These are phyloP conservation scores for Epinotia brunnichana DNA, from an alignment of 2,888 invertebrate species.

Conservation along the genomic window DNA sequence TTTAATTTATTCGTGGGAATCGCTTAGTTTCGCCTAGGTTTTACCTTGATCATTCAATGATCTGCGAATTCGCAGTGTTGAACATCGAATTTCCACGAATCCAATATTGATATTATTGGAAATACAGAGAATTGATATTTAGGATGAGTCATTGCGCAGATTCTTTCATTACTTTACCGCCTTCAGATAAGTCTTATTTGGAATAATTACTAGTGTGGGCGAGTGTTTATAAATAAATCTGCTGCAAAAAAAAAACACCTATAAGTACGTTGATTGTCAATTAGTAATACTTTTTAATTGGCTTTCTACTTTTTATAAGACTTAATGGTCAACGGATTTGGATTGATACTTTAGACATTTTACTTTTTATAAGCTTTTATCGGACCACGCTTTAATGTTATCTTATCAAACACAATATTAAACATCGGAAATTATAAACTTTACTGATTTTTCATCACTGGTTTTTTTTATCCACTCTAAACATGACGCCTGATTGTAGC, in stretches of 20 bases:
- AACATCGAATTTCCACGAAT: slow-evolving; percentile 18
- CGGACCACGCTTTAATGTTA: no score
- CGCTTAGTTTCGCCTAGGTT: background rate
- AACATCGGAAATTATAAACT: no score
- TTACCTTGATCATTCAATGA: background rate
- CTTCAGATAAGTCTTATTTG: background rate
- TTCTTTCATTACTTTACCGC: slow-evolving; percentile 6
- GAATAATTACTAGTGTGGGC: slow-evolving; percentile 4
- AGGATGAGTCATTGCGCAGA: slow-evolving; percentile 5
- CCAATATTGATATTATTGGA: slow-evolving; percentile 1
- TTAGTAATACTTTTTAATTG: background rate
- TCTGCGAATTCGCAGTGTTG: no score
- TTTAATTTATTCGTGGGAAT: background rate
- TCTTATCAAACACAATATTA: no score
- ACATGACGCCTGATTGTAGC: no score
- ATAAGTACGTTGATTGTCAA: background rate
- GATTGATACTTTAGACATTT: no score
- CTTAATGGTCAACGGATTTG: no score
- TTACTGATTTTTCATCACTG: no score
- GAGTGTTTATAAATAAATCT: background rate
- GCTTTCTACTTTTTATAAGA: background rate
- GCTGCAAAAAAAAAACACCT: no score
- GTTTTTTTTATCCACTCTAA: no score
- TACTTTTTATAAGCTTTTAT: no score
- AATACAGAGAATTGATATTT: slow-evolving; percentile 5